Evolutionary conservation across 2,888 invertebrate genomes (phyloP), one percentile per base, ranked within the genome.

Genomic region (Drosophila merina): DNA sequence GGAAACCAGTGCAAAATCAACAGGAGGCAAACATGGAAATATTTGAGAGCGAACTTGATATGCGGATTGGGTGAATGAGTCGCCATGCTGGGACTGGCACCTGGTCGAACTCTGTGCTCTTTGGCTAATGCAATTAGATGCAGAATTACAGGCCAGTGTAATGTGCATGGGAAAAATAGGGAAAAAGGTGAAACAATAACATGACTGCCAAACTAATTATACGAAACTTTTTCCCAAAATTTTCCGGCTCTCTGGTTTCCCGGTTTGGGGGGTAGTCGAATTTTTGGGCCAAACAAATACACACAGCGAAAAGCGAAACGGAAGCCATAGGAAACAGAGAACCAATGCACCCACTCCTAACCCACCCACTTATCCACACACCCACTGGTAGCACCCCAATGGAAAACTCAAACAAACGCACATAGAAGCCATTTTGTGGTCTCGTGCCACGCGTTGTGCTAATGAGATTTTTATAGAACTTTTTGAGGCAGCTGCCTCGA

Each of bases 401-500:
- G 51, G 25, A 52, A 47, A 55, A 63, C 26, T 55, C 40, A 68
- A 40, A 38, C 33, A 54, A 36, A 40, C 25, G 20, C n/a, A 3
- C 33, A 4, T 26, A 25, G 52, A 54, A 56, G 52, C 71, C 64
- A 64, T 64, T 71, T 57, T 50, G 69, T 30, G 69, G 69, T 49
- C 51, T 59, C 55, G 47, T 45, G 60, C 40, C 26, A 52, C 62
- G 56, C 47, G 57, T 42, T 50, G 38, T 59, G 57, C 69, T 80
- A 81, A 81, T 81, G 80, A 69, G 79, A 77, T 75, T 81, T 77
- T 81, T 58, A 79, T 81, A 64, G 60, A 71, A 77, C 54, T 79
- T 72, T 51, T 28, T n/a, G 38, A 40, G 36, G 28, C 62, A 55
- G 63, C 45, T 58, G 69, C 56, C 47, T 40, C 47, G 28, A 48